phyloP scores from a whole-genome alignment of 1,140 invertebrate genomes.

The Drosophila oshimai region DNA sequence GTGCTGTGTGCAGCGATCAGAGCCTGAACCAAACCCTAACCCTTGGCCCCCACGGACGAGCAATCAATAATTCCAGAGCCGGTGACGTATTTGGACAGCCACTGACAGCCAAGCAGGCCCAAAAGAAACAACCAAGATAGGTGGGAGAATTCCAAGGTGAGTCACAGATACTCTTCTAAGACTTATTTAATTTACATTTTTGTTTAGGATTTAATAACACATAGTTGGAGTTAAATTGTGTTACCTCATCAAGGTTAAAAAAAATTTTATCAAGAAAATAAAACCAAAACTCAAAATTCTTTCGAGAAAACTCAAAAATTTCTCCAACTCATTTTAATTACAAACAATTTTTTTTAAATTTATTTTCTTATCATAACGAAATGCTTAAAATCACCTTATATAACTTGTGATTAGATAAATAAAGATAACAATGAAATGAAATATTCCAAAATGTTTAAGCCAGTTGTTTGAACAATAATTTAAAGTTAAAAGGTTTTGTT shows the following conservation, averaged over 20 bases:
- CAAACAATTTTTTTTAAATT: no score
- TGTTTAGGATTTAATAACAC: not conserved
- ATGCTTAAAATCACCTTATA: no score
- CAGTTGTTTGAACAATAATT: no score
- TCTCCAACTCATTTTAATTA: not conserved
- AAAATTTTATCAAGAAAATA: no score
- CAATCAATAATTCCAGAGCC: constrained; percentile 69
- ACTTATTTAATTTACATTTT: not conserved
- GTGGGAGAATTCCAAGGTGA: not conserved
- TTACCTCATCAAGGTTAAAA: no score
- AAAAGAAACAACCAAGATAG: constrained; percentile 40
- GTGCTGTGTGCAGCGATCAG: constrained; percentile 33
- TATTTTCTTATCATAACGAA: no score
- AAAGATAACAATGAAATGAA: no score
- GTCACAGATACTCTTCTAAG: constrained; percentile 18
- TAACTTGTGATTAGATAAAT: no score
- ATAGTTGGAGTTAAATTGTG: no score
- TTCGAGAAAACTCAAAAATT: not conserved
- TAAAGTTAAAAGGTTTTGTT: no score
- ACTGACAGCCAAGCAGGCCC: constrained; percentile 63
- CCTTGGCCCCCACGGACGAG: constrained; percentile 53
- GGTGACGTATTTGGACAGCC: constrained; percentile 78
- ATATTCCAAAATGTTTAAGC: no score
- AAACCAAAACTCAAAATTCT: not conserved
- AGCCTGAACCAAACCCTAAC: constrained; percentile 41